Evolutionary conservation across 2,797 vertebrate genomes (phyloP), one percentile per base, ranked within the genome.

Genomic region (Poeciliopsis gracilis): DNA sequence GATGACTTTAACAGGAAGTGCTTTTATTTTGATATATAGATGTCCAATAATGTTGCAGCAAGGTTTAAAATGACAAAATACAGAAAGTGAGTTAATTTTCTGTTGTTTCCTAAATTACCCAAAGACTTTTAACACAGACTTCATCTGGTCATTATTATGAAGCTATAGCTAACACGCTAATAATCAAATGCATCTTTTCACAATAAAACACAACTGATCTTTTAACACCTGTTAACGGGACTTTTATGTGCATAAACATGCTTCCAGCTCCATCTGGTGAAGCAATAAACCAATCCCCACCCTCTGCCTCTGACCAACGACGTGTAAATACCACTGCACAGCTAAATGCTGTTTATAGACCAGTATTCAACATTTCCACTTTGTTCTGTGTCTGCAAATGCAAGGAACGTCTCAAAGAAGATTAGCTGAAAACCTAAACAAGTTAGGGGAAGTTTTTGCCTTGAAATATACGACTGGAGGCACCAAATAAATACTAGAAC

Each of bases 311-410:
- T 55, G 51, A 67, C 13, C 72, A 70, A 55, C n/a, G 11, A 41
- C 59, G 69, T 77, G 77, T 76, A 59, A 85, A 87, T 86, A 85
- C 74, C 86, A 83, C 76, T 76, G 82, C 82, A 72, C 82, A 78
- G 59, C 13, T 49, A 18, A 74, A 63, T 16, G 69, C 9, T 5
- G 0, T 36, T 33, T 11, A 61, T 15, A 45, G 30, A 77, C 23
- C 38, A 10, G 0, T 43, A n/a, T 13, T 41, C 23, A n/a, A 23
- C 11, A 43, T 43, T 25, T 43, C 10, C 66, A 43, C 33, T 10
- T 23, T 38, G 20, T 36, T 63, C 59, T 63, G 20, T 69, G 66
- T 43, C 20, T 69, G 66, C 10, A 43, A 69, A 13, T 9, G 43
- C 10, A 67, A 38, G 10, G 20, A 69, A n/a, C n/a, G 23, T 69